These are phyloP conservation scores for Mimumesa dahlbomi DNA, from an alignment of 2,888 invertebrate species.

Conservation along the genomic window DNA sequence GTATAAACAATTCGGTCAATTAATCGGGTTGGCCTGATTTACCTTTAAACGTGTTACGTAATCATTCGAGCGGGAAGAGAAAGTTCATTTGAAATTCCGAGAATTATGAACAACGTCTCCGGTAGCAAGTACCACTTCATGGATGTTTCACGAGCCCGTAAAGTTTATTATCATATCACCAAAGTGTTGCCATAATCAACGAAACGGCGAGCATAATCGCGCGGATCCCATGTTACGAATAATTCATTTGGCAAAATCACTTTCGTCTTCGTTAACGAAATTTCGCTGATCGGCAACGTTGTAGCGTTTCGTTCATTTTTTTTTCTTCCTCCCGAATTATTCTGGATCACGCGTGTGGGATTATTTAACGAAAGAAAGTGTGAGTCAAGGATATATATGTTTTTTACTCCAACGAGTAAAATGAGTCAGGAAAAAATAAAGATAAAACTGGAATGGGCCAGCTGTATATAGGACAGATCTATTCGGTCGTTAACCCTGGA, in stretches of 20 bases:
- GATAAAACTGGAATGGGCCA: conserved; percentile 14
- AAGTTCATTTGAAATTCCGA: conserved; percentile 27
- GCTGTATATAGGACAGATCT: conserved; percentile 24
- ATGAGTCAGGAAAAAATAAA: conserved; percentile 20
- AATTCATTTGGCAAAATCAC: no score
- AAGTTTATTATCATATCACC: not conserved
- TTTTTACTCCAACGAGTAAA: no score
- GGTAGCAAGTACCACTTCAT: conserved; percentile 11
- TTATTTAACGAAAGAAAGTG: no score
- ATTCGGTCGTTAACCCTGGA: conserved; percentile 23
- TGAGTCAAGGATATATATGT: no score
- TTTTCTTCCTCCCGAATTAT: no score
- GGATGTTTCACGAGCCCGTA: not conserved
- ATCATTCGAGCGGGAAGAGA: conserved; percentile 25
- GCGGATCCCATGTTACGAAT: no score
- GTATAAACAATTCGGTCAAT: conserved; percentile 3
- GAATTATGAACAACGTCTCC: conserved; percentile 26
- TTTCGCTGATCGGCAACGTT: no score
- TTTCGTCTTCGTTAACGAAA: no score
- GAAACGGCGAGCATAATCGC: no score
- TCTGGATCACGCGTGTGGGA: no score
- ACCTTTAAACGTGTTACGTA: conserved; percentile 6
- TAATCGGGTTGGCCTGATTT: conserved; percentile 7
- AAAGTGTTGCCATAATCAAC: conserved; percentile 2
- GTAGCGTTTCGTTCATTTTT: no score